Base-by-base conservation (phyloP, 2,113 vertebrate species). In the Chaetodon trifascialis region DNA sequence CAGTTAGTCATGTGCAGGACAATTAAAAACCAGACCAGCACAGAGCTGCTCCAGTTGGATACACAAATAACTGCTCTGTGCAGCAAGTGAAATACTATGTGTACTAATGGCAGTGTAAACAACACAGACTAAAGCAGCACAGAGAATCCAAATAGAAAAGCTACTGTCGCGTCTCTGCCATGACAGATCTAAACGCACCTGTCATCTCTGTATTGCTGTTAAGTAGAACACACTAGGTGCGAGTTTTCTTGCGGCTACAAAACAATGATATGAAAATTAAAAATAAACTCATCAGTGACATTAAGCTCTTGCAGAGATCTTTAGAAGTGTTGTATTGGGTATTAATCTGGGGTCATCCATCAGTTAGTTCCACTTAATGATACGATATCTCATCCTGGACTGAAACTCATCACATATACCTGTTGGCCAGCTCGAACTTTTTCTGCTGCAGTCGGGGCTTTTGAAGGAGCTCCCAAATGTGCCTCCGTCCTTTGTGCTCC, bases 401-500 rank as follows among this genome's bases (percentile, higher is more conserved):
- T 75, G 46, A 66, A 56, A 51, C 38, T 55, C n/a, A 66, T 56
- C 60, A 78, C 60, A 44, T 66, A 19, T 19, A 79, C 66, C 67
- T 59, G 34, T 30, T 21, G 16, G 66, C 68, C 25, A 59, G 76
- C 54, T 55, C 30, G 62, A 66, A 66, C 79, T 71, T 68, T 67
- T 44, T 65, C 42, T 59, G 54, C 65, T 55, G 65, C 63, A 51
- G 46, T 81, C 46, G 12, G 63, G 73, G 42, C 70, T 84, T 84
- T 73, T 58, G 34, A 46, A 86, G 78, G 64, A 84, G 72, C 16
- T 70, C 55, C 66, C 2, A 44, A 80, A 71, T 65, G 63, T 60
- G 40, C 17, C 49, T 65, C 38, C 67, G 51, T 80, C 80, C 84
- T 84, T 88, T 84, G 73, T 83, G 76, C 78, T 46, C 23, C 49